Base-by-base conservation (phyloP, 2,113 vertebrate genomes). In the Chaetodon trifascialis region DNA sequence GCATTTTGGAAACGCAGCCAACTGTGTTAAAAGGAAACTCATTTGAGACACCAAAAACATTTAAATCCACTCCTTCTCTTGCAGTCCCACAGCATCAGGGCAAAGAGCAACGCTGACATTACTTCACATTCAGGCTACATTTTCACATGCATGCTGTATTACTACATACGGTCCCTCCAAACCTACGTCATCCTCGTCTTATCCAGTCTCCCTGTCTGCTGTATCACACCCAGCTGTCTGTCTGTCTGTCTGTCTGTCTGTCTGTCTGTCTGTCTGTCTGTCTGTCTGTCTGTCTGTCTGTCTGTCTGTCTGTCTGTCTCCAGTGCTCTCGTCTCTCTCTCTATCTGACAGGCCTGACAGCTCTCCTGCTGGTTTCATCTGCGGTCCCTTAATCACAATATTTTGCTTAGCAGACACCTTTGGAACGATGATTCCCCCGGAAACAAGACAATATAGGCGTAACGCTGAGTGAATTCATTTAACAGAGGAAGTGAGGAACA, bases 341-440 rank as follows among this genome's bases (percentile, higher is more conserved):
- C 12, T 40, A 7, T 67, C 64, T 51, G 70, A 78, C 70, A 79
- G 76, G 79, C 73, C 77, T 36, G 51, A 34, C 44, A 60, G 59
- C 58, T 52, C 44, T 64, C 65, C 58, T 73, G 64, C 77, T 63
- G 59, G 69, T 44, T 80, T 68, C 36, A 46, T 80, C 77, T 60
- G 21, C 21, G 6, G 56, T 76, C 67, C 83, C 83, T 79, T 87
- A 73, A 83, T 86, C 73, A 58, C 58, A 38, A 64, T 47, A 67
- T 87, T 86, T 75, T 80, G 73, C 72, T 78, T 68, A 56, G 51
- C 76, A 54, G 67, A 80, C 65, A 54, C 9, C 21, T 73, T 74
- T 44, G 19, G 67, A 47, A n/a, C 11, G 55, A 79, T 54, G 47
- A 40, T 63, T 46, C 11, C 11, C 23, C 5, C 46, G 0, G 9